Base-by-base conservation (phyloP, 2,888 invertebrate genomes). In the Aethes cnicana region DNA sequence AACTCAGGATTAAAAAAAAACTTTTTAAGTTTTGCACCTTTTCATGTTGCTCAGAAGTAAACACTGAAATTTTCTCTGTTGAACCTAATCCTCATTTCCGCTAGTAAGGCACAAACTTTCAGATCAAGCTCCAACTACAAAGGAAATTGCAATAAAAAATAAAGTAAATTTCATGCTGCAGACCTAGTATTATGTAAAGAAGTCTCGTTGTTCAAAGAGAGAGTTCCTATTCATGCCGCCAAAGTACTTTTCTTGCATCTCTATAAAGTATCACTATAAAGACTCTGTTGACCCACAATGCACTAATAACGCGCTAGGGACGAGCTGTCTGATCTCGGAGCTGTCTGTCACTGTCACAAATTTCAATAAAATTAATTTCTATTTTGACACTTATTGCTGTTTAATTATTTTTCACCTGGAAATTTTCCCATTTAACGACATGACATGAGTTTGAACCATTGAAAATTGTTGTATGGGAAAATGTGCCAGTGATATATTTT, bases 271-370 rank as follows among this genome's bases (percentile, higher is more conserved):
- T 59, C 55, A n/a, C n/a, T n/a, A n/a, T n/a, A n/a, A n/a, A n/a
- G n/a, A 62, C 59, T 48, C 62, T 59, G 69, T 74, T 74, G 77
- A 74, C 70, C 77, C 67, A 64, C 64, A 63, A 68, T 69, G 63
- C 68, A 72, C 69, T 73, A 76, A 72, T 52, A 46, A 46, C 25
- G 32, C 9, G 11, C 20, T 47, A 28, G 21, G 3, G 33, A 23
- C 23, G 37, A 12, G 12, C 14, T n/a, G 4, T 2, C 26, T 9
- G 11, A 0, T 9, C 9, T 3, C 2, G 11, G 4, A 32, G 3
- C 30, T 16, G 17, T n/a, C 32, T 16, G 16, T 16, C n/a, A 32
- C n/a, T 7, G 4, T 8, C 32, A n/a, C 1, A n/a, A 32, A 32
- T 30, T 14, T 30, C 11, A 28, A 28, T 28, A 5, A 14, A 3